Evolutionary conservation across 2,888 invertebrate species (phyloP).

Genomic region (Tyria jacobaeae): DNA sequence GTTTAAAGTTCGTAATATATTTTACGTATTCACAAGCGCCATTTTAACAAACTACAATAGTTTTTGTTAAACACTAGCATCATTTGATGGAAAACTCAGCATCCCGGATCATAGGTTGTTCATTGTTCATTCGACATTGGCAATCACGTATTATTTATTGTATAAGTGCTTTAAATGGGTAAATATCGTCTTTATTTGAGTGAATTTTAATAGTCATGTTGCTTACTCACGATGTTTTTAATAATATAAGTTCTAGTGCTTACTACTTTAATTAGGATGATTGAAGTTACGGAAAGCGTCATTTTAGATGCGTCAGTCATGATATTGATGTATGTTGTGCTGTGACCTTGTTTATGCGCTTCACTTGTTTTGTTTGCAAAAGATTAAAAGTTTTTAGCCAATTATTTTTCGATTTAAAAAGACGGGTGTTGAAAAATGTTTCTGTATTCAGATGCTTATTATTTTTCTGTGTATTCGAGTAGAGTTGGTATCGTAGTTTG

Average conservation of each 20-base stretch:
- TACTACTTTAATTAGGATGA: constrained; percentile 30
- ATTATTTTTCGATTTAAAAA: neutral
- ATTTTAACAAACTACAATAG: constrained; percentile 30
- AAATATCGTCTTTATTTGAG: constrained; percentile 37
- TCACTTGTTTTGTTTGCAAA: constrained; percentile 5
- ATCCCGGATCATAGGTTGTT: constrained; percentile 57
- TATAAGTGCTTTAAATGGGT: constrained; percentile 33
- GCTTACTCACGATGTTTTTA: constrained; percentile 31
- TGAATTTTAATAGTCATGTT: constrained; percentile 40
- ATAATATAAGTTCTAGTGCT: constrained; percentile 22
- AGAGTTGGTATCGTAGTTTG: no score
- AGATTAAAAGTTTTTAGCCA: constrained; percentile 1
- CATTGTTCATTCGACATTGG: constrained; percentile 49
- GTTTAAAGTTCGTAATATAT: no score
- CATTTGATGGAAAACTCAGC: constrained; percentile 34
- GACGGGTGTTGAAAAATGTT: no score
- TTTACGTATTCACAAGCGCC: constrained; percentile 22
- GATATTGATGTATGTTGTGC: constrained; percentile 6
- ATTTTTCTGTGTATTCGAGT: no score
- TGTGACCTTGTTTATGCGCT: constrained; percentile 8
- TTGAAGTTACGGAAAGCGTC: constrained; percentile 17
- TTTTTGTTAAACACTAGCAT: constrained; percentile 41
- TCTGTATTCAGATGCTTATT: no score
- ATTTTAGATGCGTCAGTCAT: constrained; percentile 14
- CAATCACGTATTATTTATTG: constrained; percentile 25